Evolutionary conservation across 2,888 invertebrate genomes (phyloP).

Genomic region (Scaptomyza reducta): DNA sequence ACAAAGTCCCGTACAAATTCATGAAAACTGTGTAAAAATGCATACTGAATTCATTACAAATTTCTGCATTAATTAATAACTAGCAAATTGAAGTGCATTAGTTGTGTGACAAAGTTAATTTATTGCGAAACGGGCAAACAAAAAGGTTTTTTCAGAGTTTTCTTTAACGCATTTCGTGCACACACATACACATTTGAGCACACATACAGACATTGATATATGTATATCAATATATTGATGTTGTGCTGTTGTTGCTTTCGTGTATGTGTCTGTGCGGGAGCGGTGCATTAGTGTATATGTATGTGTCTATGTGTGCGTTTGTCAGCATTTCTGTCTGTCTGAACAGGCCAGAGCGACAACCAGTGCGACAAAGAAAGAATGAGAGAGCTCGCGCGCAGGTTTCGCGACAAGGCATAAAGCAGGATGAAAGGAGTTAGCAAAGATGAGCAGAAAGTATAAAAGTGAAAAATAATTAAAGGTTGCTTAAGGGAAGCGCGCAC

Average conservation of each 20-base stretch:
- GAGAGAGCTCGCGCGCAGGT: slow-evolving; percentile 68
- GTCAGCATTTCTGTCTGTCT: slow-evolving; percentile 56
- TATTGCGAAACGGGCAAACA: slow-evolving; percentile 56
- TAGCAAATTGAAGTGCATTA: slow-evolving; percentile 59
- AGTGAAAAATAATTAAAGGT: slow-evolving; percentile 79
- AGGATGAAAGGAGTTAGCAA: slow-evolving; percentile 74
- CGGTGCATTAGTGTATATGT: slow-evolving; percentile 59
- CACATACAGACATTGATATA: slow-evolving; percentile 71
- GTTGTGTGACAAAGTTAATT: slow-evolving; percentile 51
- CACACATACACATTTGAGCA: slow-evolving; percentile 53
- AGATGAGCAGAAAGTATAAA: slow-evolving; percentile 74
- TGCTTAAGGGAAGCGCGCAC: slow-evolving; percentile 50
- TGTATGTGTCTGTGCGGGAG: slow-evolving; percentile 51
- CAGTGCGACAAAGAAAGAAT: slow-evolving; percentile 43
- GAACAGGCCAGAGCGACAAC: slow-evolving; percentile 46
- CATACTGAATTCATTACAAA: slow-evolving; percentile 49
- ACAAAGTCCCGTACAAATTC: slow-evolving; percentile 71
- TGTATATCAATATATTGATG: slow-evolving; percentile 78
- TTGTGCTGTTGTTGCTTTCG: slow-evolving; percentile 67
- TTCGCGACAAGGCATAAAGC: slow-evolving; percentile 58
- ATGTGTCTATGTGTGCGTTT: slow-evolving; percentile 26
- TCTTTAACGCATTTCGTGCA: slow-evolving; percentile 76
- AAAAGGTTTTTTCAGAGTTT: slow-evolving; percentile 70
- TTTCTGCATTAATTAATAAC: slow-evolving; percentile 55
- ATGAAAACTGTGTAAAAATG: slow-evolving; percentile 61